Conservation (phyloP, 2,888 invertebrate species). For the Heliconius hortense region DNA sequence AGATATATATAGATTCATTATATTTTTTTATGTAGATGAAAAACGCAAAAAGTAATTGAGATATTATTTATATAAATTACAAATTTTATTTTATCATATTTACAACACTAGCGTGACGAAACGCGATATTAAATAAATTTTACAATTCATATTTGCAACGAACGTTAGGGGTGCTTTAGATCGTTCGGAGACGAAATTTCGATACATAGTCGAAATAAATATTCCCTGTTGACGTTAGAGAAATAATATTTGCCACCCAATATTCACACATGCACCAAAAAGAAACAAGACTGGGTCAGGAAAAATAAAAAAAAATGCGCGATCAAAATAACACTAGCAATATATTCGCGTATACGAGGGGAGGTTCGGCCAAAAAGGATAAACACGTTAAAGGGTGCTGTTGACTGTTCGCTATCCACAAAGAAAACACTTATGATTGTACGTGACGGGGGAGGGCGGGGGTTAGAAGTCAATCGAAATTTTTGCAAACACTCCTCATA, state of each 20-base stretch:
- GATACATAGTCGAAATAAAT: conserved; percentile 26
- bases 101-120: background rate
- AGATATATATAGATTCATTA: too few species aligned
- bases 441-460: conserved; percentile 49
- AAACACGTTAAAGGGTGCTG: conserved; percentile 78
- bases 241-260: conserved; percentile 40
- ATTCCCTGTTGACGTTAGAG: conserved; percentile 27
- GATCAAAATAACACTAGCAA: conserved; percentile 60
- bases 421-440: conserved; percentile 78
- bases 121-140: background rate
- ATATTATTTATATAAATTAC: too few species aligned
- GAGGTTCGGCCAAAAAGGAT: conserved; percentile 71
- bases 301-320: conserved; percentile 42
- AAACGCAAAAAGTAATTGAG: too few species aligned
- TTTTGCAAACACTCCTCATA: conserved; percentile 47
- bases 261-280: conserved; percentile 42
- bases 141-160: background rate
- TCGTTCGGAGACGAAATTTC: conserved; percentile 16
- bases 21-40: too few species aligned
- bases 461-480: conserved; percentile 70
- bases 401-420: conserved; percentile 70
- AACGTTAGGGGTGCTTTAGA: conserved; percentile 19
- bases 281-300: conserved; percentile 34
- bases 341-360: conserved; percentile 54
- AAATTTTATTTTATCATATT: background rate